Percentiles rank a stretch among this genome's conserved stretches.
Conservation (phyloP, 2,797 vertebrate genomes). For the Gobionotothen gibberifrons region DNA sequence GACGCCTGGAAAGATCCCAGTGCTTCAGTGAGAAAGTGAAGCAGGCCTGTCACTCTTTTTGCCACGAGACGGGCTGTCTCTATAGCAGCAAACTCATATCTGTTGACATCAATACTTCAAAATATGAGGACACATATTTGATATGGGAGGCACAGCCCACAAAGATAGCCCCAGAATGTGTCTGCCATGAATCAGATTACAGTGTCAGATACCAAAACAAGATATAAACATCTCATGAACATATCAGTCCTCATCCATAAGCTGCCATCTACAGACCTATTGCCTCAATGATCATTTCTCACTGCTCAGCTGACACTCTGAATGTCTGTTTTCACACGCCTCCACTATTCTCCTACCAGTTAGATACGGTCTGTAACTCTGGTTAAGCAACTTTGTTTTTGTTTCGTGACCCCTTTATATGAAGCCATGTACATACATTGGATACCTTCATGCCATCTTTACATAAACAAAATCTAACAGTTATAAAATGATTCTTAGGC, state of each 20-base stretch:
- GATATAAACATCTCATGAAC: slow-evolving; percentile 58
- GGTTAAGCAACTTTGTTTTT: slow-evolving; percentile 17
- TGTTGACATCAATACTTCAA: slow-evolving; percentile 37
- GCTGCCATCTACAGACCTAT: slow-evolving; percentile 34
- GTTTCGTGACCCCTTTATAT: background rate
- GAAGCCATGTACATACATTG: background rate
- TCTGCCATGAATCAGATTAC: slow-evolving; percentile 51
- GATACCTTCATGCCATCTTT: background rate
- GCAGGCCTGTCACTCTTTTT: slow-evolving; percentile 2
- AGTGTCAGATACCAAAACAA: slow-evolving; percentile 48
- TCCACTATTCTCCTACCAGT: slow-evolving; percentile 19
- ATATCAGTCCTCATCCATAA: slow-evolving; percentile 35
- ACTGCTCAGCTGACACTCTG: slow-evolving; percentile 40
- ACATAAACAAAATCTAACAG: background rate
- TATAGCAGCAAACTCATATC: background rate
- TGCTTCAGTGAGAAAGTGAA: slow-evolving; percentile 9
- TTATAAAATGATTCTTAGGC: background rate
- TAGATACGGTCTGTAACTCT: background rate
- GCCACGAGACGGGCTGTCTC: slow-evolving; percentile 12
- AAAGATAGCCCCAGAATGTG: slow-evolving; percentile 44
- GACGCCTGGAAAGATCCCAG: slow-evolving; percentile 34
- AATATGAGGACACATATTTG: slow-evolving; percentile 42
- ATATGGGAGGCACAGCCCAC: slow-evolving; percentile 8
- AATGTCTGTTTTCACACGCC: slow-evolving; percentile 17
- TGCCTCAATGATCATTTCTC: slow-evolving; percentile 46